Percentiles rank a stretch among this genome's conserved stretches.
Evolutionary conservation across 2,113 vertebrate species (phyloP).

Genomic region (Physeter macrocephalus): DNA sequence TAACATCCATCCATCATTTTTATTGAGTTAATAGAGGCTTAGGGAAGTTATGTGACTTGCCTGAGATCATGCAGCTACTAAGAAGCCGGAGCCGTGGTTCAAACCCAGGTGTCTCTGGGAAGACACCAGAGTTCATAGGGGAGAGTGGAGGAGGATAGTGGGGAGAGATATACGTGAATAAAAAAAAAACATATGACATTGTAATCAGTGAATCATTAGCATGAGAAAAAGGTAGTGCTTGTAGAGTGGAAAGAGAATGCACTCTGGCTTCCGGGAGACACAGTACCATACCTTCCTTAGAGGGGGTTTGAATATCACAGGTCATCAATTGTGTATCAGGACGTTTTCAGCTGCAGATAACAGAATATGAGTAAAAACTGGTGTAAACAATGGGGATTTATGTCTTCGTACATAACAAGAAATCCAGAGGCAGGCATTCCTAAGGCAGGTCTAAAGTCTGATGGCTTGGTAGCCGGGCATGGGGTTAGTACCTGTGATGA

Average conservation of each 20-base stretch:
- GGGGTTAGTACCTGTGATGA: not conserved
- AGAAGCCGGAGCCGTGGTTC: not conserved
- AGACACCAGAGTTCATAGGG: not conserved
- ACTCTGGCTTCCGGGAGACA: not conserved
- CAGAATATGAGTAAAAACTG: not conserved
- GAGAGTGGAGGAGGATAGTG: not conserved
- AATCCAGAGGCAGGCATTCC: not conserved
- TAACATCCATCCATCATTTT: not conserved
- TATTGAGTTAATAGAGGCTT: not conserved
- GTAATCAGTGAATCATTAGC: rapidly evolving
- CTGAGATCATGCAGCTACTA: not conserved
- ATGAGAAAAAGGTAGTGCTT: not conserved
- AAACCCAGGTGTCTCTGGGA: not conserved
- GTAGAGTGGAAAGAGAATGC: rapidly evolving
- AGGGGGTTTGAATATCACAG: too few species aligned
- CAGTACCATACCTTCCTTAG: rapidly evolving
- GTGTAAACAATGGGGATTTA: not conserved
- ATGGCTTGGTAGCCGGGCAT: not conserved
- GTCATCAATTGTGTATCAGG: not conserved
- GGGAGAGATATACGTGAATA: not conserved
- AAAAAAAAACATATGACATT: not conserved
- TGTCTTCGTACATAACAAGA: not conserved
- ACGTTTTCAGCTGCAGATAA: not conserved
- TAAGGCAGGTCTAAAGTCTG: not conserved
- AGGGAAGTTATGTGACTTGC: not conserved